phyloP scores from a whole-genome alignment of 2,888 invertebrate genomes.

The Diplolepis rosae region DNA sequence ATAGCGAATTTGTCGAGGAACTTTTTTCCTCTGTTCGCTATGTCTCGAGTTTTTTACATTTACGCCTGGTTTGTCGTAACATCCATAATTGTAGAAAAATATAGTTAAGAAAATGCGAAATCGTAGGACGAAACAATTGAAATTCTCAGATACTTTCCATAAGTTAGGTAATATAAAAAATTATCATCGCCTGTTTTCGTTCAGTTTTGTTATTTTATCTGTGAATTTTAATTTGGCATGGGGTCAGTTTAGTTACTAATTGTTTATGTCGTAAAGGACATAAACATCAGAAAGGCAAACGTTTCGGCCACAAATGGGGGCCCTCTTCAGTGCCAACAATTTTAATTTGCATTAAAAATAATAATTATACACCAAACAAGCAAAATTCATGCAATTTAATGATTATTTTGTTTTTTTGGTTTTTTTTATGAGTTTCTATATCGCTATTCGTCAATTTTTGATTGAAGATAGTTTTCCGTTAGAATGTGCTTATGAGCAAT shows the following conservation, averaged over 20 bases:
- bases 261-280: too few relatives aligned
- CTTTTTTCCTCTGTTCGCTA: constrained; percentile 49
- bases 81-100: constrained; percentile 22
- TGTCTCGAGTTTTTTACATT: constrained; percentile 55
- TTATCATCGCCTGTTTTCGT: too few relatives aligned
- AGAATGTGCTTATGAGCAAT: background rate
- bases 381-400: too few relatives aligned
- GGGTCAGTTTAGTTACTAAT: too few relatives aligned
- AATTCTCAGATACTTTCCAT: background rate
- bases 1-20: constrained; percentile 47
- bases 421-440: constrained; percentile 22
- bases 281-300: too few relatives aligned
- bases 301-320: too few relatives aligned
- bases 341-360: too few relatives aligned
- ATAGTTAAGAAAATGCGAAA: constrained; percentile 1
- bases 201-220: background rate
- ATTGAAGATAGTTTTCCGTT: background rate
- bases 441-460: background rate
- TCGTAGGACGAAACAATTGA: background rate
- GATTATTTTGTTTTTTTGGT: too few relatives aligned
- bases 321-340: too few relatives aligned
- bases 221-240: too few relatives aligned
- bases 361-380: too few relatives aligned
- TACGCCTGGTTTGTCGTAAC: constrained; percentile 49
- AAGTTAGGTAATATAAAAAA: too few relatives aligned